Base-by-base conservation (phyloP, 1,140 invertebrate species). In the Sinella curviseta region DNA sequence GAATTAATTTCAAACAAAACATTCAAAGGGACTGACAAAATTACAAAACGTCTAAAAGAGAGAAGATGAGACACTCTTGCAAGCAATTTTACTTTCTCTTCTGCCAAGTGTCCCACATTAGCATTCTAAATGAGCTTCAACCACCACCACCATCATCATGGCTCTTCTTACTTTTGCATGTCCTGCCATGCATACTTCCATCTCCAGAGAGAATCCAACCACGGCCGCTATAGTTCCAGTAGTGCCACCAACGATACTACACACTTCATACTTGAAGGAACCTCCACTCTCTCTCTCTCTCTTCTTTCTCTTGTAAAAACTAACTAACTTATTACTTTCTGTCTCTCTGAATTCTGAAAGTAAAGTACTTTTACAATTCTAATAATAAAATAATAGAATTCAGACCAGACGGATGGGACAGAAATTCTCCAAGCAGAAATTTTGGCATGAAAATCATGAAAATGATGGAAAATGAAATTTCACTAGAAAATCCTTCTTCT, bases 1-100 rank as follows among this genome's bases (percentile, higher is more conserved):
- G 76, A 81, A 81, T 74, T 81, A 81, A 81, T 74, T 81, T 77
- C 80, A 55, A 77, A 77, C 80, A 73, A 81, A 77, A 81, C 80
- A 78, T 73, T 75, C 55, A 76, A 65, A 79, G 74, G 74, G 77
- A 74, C 77, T 78, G 77, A 78, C 77, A 79, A 76, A 79, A 79
- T 79, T 75, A 79, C 73, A 79, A 79, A 74, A 80, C 70, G 74
- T 75, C 74, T 75, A 24, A 54, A 36, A 75, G 39, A 75, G 35
- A 75, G 74, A 75, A n/a, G 39, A 36, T 75, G 39, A 75, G 39
- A 36, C 34, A 75, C 35, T 36, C 74, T 70, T 70, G 31, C 65
- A 70, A 70, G 31, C 65, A 70, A 70, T 70, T 70, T 70, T 70
- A 70, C 65, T 70, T 70, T 70, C 65, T 70, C 30, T 70, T 30